phyloP scores from a whole-genome alignment of 1,140 invertebrate genomes.

The Papilio dardanus region DNA sequence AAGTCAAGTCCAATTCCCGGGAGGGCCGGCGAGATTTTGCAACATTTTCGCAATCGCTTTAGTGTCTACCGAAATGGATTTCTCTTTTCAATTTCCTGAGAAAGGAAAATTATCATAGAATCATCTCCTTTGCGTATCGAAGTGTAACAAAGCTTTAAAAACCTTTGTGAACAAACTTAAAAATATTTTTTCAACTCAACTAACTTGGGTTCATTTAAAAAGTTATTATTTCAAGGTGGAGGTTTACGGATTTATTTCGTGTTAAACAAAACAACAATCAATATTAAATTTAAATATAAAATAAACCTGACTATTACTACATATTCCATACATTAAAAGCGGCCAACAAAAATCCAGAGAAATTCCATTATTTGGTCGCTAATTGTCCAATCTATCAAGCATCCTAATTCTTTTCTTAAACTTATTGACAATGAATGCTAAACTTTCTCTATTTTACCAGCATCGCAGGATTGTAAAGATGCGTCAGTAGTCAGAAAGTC shows the following conservation, averaged over 20 bases:
- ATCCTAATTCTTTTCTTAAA: no score
- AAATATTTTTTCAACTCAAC: neutral
- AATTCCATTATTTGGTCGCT: no score
- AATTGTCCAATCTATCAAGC: no score
- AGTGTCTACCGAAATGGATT: slow-evolving; percentile 23
- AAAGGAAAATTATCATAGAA: slow-evolving; percentile 1
- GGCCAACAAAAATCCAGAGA: no score
- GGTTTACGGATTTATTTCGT: no score
- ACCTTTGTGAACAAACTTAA: neutral
- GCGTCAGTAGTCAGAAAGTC: neutral
- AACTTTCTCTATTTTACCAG: neutral
- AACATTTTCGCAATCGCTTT: slow-evolving; percentile 18
- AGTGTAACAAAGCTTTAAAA: neutral
- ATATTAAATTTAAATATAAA: no score
- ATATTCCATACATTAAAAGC: no score
- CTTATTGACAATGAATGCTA: neutral
- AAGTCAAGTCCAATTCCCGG: neutral
- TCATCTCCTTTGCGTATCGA: slow-evolving; percentile 1
- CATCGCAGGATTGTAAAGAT: neutral
- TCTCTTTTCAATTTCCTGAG: slow-evolving; percentile 19
- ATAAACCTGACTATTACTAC: no score
- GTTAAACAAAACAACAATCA: no score
- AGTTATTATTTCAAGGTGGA: no score
- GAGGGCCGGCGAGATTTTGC: slow-evolving; percentile 10
- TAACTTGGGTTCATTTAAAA: neutral